These are phyloP conservation scores for Gambusia affinis DNA, from an alignment of 2,113 vertebrate genomes.

Conservation along the genomic window DNA sequence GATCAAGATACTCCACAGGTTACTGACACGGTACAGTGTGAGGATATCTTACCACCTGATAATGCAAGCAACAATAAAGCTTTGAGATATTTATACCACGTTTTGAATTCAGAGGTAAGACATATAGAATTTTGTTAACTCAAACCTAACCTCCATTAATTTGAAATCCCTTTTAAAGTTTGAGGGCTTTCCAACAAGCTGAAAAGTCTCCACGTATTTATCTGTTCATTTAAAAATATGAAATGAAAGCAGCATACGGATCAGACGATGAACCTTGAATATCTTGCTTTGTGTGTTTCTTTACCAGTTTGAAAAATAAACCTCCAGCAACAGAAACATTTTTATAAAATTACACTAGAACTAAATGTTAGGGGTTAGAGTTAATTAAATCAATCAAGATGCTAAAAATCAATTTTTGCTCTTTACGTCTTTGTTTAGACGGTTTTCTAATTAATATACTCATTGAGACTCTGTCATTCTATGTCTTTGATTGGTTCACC, in stretches of 20 bases:
- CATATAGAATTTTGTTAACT: not conserved
- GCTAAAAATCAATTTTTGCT: too few species aligned
- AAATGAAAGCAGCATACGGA: not conserved
- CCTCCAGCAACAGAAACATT: too few species aligned
- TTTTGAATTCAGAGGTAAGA: not conserved
- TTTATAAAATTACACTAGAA: too few species aligned
- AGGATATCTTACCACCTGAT: conserved; percentile 21
- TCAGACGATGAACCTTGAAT: too few species aligned
- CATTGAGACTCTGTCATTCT: too few species aligned
- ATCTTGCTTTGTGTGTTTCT: too few species aligned
- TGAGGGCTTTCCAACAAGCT: not conserved
- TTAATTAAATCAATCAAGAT: too few species aligned
- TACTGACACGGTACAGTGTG: not conserved
- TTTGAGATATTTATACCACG: not conserved
- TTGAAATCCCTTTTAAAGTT: not conserved
- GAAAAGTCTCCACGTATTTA: not conserved
- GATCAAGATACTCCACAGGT: conserved; percentile 28
- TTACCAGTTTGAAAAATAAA: too few species aligned
- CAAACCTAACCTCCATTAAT: not conserved
- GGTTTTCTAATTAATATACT: too few species aligned
- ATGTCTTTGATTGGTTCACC: not conserved
- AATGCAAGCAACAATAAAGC: not conserved
- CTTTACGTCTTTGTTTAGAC: too few species aligned
- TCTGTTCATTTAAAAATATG: not conserved
- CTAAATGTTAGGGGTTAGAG: too few species aligned